These are phyloP conservation scores for Astropecten irregularis DNA, from an alignment of 53 echinoderm and acorn worm genomes.

Conservation along the genomic window DNA sequence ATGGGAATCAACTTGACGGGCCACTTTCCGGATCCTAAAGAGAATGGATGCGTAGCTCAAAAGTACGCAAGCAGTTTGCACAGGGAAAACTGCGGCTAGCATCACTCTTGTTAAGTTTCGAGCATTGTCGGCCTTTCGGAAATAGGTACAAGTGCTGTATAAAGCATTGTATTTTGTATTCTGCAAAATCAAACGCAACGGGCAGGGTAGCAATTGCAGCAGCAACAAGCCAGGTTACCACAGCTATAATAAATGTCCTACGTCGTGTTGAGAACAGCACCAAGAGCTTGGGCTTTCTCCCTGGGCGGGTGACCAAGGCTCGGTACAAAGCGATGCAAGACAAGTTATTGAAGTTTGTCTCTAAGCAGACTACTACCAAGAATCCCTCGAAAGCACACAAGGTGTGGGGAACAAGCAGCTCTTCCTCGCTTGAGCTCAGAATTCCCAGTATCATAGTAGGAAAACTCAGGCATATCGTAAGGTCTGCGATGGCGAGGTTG, in stretches of 20 bases:
- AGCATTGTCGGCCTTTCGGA: not conserved
- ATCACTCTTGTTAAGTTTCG: not conserved
- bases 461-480: slow-evolving; percentile 17
- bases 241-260: not conserved
- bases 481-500: too few species aligned
- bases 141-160: slow-evolving; percentile 21
- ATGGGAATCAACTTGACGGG: not conserved
- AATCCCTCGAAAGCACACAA: slow-evolving; percentile 4
- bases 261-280: not conserved
- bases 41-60: too few species aligned
- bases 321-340: too few species aligned
- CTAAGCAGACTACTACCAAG: not conserved
- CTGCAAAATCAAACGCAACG: slow-evolving; percentile 1
- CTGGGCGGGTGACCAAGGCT: too few species aligned
- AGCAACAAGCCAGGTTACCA: too few species aligned
- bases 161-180: not conserved
- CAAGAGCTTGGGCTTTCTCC: too few species aligned
- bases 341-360: too few species aligned
- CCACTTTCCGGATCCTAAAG: not conserved
- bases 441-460: not conserved
- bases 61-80: too few species aligned
- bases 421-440: not conserved
- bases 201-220: not conserved
- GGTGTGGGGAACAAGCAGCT: not conserved
- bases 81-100: not conserved